phyloP scores from a whole-genome alignment of 2,113 vertebrate genomes.

The Hippotragus niger region DNA sequence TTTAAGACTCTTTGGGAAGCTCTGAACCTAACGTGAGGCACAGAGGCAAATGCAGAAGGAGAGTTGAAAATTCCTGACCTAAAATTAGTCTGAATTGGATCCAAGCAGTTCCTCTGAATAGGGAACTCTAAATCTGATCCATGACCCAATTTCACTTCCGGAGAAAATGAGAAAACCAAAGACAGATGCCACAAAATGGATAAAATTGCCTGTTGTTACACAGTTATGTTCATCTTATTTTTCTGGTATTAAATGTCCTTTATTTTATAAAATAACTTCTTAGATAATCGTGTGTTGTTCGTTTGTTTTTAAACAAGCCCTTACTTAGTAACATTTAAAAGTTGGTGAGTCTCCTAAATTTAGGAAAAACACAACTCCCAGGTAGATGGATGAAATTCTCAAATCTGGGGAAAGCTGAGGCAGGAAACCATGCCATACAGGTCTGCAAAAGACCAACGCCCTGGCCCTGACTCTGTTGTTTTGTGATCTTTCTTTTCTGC shows the following conservation, averaged over 20 bases:
- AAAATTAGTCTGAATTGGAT: slow-evolving; percentile 1
- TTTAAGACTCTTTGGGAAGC: background rate
- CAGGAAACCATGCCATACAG: background rate
- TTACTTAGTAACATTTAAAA: background rate
- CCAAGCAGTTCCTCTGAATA: background rate
- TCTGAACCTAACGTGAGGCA: background rate
- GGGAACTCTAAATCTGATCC: background rate
- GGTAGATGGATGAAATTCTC: background rate
- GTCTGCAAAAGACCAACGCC: background rate
- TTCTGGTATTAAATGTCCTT: background rate
- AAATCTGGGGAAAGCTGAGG: background rate
- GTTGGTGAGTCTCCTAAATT: background rate
- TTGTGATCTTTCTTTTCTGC: background rate
- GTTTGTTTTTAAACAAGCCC: background rate
- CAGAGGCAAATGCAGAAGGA: background rate
- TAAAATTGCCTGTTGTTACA: background rate
- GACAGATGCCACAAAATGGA: background rate
- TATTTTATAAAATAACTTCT: background rate
- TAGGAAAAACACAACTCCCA: background rate
- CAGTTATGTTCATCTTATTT: background rate
- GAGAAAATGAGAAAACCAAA: slow-evolving; percentile 5
- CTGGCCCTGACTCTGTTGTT: background rate
- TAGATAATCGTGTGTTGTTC: background rate
- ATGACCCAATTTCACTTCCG: background rate
- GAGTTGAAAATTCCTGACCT: background rate